Evolutionary conservation across 1,140 invertebrate genomes (phyloP).

Genomic region (Lasaia peninsularis): DNA sequence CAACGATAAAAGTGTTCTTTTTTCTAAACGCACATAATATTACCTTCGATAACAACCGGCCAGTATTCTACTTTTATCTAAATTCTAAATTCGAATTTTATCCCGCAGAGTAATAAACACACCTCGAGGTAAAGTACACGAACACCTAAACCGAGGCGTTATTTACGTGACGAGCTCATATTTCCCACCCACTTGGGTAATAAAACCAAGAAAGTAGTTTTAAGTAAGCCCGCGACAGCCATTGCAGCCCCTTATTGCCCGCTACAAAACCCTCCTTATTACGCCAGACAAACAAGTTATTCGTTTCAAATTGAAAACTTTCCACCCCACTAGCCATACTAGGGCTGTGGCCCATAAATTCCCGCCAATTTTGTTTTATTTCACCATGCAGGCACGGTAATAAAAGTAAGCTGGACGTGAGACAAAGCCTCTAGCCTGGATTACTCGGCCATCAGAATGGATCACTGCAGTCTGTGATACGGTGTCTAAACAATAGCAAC

Average conservation of each 20-base stretch:
- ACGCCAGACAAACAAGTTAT: slow-evolving; percentile 72
- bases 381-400: slow-evolving; percentile 73
- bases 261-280: slow-evolving; percentile 72
- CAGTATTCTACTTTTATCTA: too few species aligned
- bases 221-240: slow-evolving; percentile 69
- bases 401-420: slow-evolving; percentile 76
- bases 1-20: too few species aligned
- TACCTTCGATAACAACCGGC: too few species aligned
- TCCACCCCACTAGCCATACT: slow-evolving; percentile 71
- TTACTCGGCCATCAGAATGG: slow-evolving; percentile 68
- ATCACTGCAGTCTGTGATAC: slow-evolving; percentile 65
- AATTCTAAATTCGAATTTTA: too few species aligned
- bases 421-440: slow-evolving; percentile 67
- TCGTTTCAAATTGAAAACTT: slow-evolving; percentile 77
- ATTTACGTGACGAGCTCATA: slow-evolving; percentile 46
- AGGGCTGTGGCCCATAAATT: slow-evolving; percentile 71
- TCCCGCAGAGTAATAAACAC: slow-evolving; percentile 1
- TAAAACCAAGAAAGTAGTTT: slow-evolving; percentile 74
- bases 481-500: slow-evolving; percentile 61
- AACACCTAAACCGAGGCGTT: slow-evolving; percentile 40
- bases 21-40: too few species aligned
- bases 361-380: slow-evolving; percentile 76
- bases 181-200: slow-evolving; percentile 62
- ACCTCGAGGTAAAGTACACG: not conserved
- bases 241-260: slow-evolving; percentile 67